Evolutionary conservation across 1,140 invertebrate species (phyloP).

Genomic region (Sinella curviseta): DNA sequence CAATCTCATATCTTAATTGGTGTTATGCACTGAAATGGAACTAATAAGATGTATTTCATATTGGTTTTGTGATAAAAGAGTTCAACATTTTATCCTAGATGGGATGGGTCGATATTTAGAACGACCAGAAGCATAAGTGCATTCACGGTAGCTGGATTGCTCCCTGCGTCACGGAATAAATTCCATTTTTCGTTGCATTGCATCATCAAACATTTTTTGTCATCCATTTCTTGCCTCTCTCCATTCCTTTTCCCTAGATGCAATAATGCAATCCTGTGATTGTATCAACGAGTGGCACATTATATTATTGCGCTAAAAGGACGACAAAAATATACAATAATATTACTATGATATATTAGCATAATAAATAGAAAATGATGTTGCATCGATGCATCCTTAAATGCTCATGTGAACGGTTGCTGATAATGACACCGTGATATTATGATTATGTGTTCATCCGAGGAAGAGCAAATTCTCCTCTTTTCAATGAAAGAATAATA

Average conservation of each 20-base stretch:
- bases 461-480: background rate
- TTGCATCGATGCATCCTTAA: too few species aligned
- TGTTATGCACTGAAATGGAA: too few species aligned
- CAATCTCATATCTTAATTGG: too few species aligned
- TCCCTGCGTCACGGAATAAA: too few species aligned
- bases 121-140: background rate
- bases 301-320: background rate
- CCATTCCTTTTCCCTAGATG: background rate
- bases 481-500: slow-evolving; percentile 6
- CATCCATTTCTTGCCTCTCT: too few species aligned
- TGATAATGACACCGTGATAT: background rate
- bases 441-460: background rate
- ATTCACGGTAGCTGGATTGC: too few species aligned
- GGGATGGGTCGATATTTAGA: background rate
- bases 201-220: background rate
- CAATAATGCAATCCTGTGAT: background rate
- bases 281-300: background rate
- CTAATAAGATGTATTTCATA: too few species aligned
- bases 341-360: too few species aligned
- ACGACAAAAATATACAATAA: too few species aligned
- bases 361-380: too few species aligned
- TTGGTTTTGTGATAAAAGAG: background rate
- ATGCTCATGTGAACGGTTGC: too few species aligned
- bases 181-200: background rate
- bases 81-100: background rate